A percentile compares a stretch with the other conserved stretches of the same genome.
phyloP scores from a whole-genome alignment of 2,113 vertebrate genomes.

The Meles meles region DNA sequence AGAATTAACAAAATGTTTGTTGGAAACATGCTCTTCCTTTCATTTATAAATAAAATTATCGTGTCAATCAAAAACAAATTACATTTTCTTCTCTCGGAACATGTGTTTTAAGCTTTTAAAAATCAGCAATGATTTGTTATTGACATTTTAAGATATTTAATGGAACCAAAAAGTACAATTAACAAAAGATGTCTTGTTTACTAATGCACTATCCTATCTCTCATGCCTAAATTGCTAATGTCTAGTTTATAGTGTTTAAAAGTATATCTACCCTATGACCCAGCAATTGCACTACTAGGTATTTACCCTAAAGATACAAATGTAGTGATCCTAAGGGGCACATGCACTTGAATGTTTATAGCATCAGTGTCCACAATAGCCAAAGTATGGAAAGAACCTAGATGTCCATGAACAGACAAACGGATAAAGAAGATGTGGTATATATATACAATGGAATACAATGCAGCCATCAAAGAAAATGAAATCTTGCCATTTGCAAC shows the following conservation, averaged over 20 bases:
- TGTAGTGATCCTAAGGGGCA: too few relatives aligned
- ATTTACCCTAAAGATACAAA: too few relatives aligned
- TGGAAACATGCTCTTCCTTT: not conserved
- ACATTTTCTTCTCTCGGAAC: not conserved
- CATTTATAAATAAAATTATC: slow-evolving; percentile 40
- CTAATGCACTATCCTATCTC: not conserved
- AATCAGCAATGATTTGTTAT: not conserved
- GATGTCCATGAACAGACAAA: too few relatives aligned
- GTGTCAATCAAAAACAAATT: slow-evolving; percentile 6
- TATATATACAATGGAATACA: too few relatives aligned
- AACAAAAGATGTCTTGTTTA: not conserved
- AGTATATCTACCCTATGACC: not conserved
- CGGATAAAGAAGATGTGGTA: too few relatives aligned
- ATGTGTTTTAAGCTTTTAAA: not conserved
- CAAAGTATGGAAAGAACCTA: too few relatives aligned
- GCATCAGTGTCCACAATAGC: too few relatives aligned
- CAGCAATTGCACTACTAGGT: too few relatives aligned
- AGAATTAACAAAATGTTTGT: not conserved
- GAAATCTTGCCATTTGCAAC: too few relatives aligned
- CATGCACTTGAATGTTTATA: too few relatives aligned
- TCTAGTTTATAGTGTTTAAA: not conserved
- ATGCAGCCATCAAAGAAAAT: too few relatives aligned
- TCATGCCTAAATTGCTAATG: not conserved
- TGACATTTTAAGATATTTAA: not conserved
- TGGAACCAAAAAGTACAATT: not conserved